These are phyloP conservation scores for Heliothis peltigera DNA, from an alignment of 2,888 invertebrate species.

Conservation along the genomic window DNA sequence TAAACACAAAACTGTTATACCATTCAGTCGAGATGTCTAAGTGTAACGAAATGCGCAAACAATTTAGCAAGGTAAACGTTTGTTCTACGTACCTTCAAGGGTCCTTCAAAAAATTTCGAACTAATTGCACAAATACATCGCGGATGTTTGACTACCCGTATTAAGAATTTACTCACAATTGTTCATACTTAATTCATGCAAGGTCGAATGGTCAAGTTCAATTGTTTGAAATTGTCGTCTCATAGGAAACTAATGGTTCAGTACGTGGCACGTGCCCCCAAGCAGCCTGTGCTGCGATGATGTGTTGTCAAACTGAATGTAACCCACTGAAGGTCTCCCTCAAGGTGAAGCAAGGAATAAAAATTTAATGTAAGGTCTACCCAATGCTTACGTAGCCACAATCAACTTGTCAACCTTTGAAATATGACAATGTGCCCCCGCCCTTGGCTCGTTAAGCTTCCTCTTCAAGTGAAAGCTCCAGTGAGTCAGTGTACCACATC, in stretches of 20 bases:
- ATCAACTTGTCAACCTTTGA: slow-evolving; percentile 85
- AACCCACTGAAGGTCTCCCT: slow-evolving; percentile 65
- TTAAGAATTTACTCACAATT: slow-evolving; percentile 15
- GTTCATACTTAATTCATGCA: slow-evolving; percentile 11
- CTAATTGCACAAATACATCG: slow-evolving; percentile 7
- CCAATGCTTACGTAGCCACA: slow-evolving; percentile 74
- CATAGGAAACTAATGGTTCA: slow-evolving; percentile 19
- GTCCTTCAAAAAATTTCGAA: slow-evolving; percentile 4
- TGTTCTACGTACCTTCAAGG: background rate
- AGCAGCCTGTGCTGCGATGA: slow-evolving; percentile 27
- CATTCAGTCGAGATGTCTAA: background rate
- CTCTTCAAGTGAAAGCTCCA: slow-evolving; percentile 59
- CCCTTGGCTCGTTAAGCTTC: slow-evolving; percentile 68
- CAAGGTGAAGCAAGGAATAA: slow-evolving; percentile 81
- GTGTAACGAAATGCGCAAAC: background rate
- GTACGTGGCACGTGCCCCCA: background rate
- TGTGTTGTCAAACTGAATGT: slow-evolving; percentile 35
- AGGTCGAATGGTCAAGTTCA: slow-evolving; percentile 22
- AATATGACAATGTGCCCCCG: slow-evolving; percentile 72
- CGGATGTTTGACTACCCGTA: slow-evolving; percentile 8
- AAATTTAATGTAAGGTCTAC: slow-evolving; percentile 79
- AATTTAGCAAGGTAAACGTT: background rate
- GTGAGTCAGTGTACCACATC: slow-evolving; percentile 63
- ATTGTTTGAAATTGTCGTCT: slow-evolving; percentile 26
- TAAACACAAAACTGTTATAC: background rate